Evolutionary conservation across 2,797 vertebrate species (phyloP), one percentile per base, ranked within the genome.

Genomic region (Sandelia bainsii): DNA sequence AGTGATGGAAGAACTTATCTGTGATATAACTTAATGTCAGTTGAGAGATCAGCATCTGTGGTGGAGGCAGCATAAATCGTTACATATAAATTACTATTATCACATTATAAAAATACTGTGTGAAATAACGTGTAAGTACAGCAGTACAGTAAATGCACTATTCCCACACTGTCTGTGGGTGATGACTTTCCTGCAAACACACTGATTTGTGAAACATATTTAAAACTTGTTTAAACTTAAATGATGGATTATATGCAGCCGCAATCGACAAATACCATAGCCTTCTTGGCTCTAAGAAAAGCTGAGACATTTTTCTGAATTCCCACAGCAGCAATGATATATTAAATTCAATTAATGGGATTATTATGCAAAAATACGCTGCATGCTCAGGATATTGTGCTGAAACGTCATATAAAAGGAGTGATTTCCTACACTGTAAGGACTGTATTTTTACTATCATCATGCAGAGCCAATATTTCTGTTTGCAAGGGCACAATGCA

Each of bases 381-480:
- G 22, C 20, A 23, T 16, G 40, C 27, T 49, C 5, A 17, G 22
- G 57, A 54, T 60, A 7, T 49, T 12, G 2, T 52, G 14, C 50
- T 20, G 34, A 42, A 32, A 50, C 6, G 29, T 22, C n/a, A 50
- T 39, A 19, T 40, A 29, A 45, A 48, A 2, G 32, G 7, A 67
- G 14, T 27, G 37, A 54, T 45, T 69, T 53, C 50, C 48, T 49
- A 42, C 14, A 20, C 13, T n/a, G 10, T 14, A 44, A 46, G 17
- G 46, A 8, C 10, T 25, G 19, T 14, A 11, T 46, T 72, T 50
- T 52, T 40, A 42, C 56, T 37, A 6, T 64, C 53, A 54, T 54
- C n/a, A 53, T 51, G 29, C 16, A 60, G 25, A 80, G 27, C 9
- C 75, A 66, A 75, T 61, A 67, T 67, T 64, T 69, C 63, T 40